Base-by-base conservation (phyloP, 92 coral and sea anemone species). In the Parazoanthus swiftii region DNA sequence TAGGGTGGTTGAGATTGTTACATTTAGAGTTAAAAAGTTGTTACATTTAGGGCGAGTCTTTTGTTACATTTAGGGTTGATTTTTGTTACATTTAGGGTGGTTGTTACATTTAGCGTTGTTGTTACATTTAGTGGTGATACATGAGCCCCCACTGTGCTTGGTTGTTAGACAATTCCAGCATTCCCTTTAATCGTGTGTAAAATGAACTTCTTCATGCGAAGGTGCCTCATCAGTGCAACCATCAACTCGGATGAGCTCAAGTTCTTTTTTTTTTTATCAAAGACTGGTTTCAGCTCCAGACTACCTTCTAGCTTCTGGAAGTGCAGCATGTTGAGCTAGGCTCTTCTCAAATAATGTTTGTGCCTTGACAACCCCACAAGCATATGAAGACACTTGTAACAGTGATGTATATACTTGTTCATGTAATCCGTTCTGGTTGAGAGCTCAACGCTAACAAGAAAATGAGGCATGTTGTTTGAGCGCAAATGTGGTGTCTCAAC, bases 201-300 rank as follows among this genome's bases (percentile, higher is more conserved):
- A 92, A 38, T 92, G 95, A 23, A 88, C 89, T 44, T 92, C 92
- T 26, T 67, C 89, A 78, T 89, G 94, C 1, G 89, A 89, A 16
- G 94, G 90, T 2, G 81, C 94, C 48, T 92, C 94, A 78, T 92
- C 92, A 4, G 92, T 44, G 38, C 92, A 74, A 33, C 94, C 92
- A 88, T 92, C 94, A 23, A 92, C 94, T 37, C 91, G 51, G 42
- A 92, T 88, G 70, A 51, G 90, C 85, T 92, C 94, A 79, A 92
- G 78, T 18, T 82, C 51, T 54, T 85, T 89, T 81, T 86, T 78
- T n/a, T n/a, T n/a, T n/a, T n/a, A 39, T 85, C 39, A 74, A 90
- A 87, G 0, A 79, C 16, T 13, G 71, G 33, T 23, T 54, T 77
- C 39, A 90, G 80, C 81, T 83, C 91, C 33, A 84, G 82, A 4